Conservation (phyloP, 1,140 invertebrate species). For the Melanaphis sacchari region DNA sequence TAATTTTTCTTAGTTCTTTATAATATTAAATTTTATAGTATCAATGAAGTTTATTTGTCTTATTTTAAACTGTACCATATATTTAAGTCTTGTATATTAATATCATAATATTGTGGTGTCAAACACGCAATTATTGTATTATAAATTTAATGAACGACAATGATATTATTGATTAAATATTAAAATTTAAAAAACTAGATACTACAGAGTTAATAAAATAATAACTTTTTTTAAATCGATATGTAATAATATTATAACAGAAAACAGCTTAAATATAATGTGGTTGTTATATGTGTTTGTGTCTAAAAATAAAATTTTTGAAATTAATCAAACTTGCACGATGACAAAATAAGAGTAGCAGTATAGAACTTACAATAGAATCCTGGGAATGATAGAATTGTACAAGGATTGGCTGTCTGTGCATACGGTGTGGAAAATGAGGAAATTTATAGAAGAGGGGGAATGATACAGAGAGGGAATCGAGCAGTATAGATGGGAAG, state of each 20-base stretch:
- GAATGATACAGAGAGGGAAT: neutral
- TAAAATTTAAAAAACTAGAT: neutral
- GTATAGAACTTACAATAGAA: constrained; percentile 58
- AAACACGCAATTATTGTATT: neutral
- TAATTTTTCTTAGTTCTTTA: neutral
- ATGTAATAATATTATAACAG: neutral
- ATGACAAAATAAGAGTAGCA: constrained; percentile 57
- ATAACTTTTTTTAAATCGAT: neutral
- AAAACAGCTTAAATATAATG: neutral
- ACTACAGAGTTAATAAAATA: neutral
- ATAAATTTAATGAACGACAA: neutral
- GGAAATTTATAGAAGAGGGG: constrained; percentile 40
- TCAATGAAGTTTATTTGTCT: neutral
- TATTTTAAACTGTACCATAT: neutral
- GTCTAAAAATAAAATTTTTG: constrained; percentile 40
- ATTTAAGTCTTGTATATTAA: neutral
- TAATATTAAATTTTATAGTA: neutral
- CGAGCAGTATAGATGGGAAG: constrained; percentile 34
- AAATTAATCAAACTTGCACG: constrained; percentile 53
- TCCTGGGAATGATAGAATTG: constrained; percentile 55
- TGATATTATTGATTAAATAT: constrained; percentile 9
- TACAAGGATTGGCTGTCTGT: constrained; percentile 31
- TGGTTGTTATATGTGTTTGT: neutral
- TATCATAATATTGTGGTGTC: neutral
- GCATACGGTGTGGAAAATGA: constrained; percentile 54